phyloP scores from a whole-genome alignment of 2,888 invertebrate genomes.

The Metacarcinus magister region DNA sequence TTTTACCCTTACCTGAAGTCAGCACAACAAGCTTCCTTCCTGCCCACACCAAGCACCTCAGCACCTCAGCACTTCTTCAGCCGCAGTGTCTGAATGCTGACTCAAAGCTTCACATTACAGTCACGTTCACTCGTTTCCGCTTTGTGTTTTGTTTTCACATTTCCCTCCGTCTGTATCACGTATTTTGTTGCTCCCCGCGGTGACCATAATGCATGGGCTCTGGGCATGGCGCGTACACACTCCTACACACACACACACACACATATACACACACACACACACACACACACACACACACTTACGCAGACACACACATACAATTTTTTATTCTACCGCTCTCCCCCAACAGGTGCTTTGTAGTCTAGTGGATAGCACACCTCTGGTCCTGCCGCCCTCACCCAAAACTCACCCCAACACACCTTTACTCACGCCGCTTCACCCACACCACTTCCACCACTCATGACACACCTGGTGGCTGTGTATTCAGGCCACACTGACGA shows the following conservation, averaged over 20 bases:
- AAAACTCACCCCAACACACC: neutral
- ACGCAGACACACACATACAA: neutral
- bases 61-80: neutral
- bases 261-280: neutral
- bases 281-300: neutral
- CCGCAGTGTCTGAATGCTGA: neutral
- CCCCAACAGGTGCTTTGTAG: too few relatives aligned
- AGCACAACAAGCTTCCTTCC: neutral
- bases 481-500: neutral
- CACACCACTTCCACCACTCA: neutral
- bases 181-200: neutral
- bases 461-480: neutral
- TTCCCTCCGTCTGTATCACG: constrained; percentile 2
- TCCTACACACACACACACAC: neutral
- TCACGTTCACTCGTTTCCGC: neutral
- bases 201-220: too few relatives aligned
- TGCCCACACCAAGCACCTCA: too few relatives aligned
- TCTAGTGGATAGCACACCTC: neutral
- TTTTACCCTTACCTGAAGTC: neutral
- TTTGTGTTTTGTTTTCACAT: neutral
- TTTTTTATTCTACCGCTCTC: neutral
- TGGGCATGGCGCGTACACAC: neutral
- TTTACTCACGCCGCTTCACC: neutral
- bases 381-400: neutral
- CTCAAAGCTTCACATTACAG: neutral